A percentile compares a stretch with the other conserved stretches of the same genome.
Conservation (phyloP, 2,113 vertebrate genomes). For the Heliornis fulica region DNA sequence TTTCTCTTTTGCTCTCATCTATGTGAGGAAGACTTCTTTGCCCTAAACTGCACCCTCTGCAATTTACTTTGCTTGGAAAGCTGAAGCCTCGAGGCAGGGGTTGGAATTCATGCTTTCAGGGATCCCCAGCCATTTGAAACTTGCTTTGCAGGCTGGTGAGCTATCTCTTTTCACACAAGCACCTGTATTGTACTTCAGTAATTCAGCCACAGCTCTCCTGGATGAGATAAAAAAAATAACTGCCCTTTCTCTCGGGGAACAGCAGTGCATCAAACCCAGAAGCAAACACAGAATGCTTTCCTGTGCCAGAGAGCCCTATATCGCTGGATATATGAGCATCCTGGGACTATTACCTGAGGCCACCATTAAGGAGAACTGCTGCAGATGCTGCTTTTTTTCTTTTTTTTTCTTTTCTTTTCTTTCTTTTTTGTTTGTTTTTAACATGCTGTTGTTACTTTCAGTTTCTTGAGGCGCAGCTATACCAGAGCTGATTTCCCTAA, state of each 20-base stretch:
- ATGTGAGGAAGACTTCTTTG: rapidly evolving
- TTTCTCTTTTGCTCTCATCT: neutral
- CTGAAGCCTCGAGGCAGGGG: neutral
- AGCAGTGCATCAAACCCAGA: neutral
- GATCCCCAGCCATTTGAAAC: neutral
- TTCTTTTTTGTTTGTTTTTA: too few species aligned
- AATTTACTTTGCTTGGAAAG: neutral
- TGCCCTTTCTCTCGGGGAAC: neutral
- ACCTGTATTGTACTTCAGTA: neutral
- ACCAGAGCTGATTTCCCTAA: neutral
- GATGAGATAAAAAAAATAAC: neutral
- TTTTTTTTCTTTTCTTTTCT: too few species aligned
- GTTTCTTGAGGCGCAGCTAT: neutral
- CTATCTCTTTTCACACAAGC: neutral
- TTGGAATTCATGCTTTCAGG: neutral
- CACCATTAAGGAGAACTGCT: neutral
- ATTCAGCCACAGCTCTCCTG: neutral
- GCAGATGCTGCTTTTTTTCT: neutral
- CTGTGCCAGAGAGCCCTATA: neutral
- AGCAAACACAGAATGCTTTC: neutral
- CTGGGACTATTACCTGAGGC: neutral
- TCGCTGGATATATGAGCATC: neutral
- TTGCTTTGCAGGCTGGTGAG: neutral
- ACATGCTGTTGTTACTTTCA: neutral
- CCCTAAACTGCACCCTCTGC: neutral